A percentile compares a stretch with the other conserved stretches of the same genome.
Conservation (phyloP, 2,113 vertebrate genomes). For the Aythya baeri region DNA sequence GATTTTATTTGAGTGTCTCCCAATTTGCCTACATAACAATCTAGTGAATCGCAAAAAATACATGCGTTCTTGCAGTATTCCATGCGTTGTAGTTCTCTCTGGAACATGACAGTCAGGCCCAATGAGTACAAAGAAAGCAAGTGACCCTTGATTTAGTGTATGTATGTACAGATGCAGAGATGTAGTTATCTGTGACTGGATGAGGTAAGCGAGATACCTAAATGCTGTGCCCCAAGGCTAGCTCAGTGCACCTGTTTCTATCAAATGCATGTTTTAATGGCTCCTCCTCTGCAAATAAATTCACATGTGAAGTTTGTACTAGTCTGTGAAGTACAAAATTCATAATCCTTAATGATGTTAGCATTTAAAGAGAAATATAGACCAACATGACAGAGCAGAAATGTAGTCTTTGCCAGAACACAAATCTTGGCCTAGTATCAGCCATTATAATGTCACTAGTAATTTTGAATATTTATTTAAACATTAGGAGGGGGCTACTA, state of each 20-base stretch:
- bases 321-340: not conserved
- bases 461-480: not conserved
- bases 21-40: not conserved
- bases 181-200: not conserved
- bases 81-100: not conserved
- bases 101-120: rapidly evolving
- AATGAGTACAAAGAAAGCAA: not conserved
- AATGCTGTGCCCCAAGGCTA: not conserved
- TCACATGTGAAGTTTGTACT: not conserved
- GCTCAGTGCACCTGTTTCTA: not conserved
- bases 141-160: not conserved
- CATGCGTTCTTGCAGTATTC: not conserved
- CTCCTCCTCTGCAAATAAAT: not conserved
- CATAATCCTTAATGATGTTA: not conserved
- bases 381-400: not conserved
- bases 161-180: too few species aligned
- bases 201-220: not conserved
- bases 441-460: not conserved
- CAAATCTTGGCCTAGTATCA: not conserved
- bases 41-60: not conserved
- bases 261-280: not conserved
- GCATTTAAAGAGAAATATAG: not conserved
- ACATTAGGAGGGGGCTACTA: not conserved
- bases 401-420: not conserved
- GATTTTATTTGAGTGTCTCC: not conserved